phyloP scores from a whole-genome alignment of 2,113 vertebrate genomes.

The Notothenia coriiceps region DNA sequence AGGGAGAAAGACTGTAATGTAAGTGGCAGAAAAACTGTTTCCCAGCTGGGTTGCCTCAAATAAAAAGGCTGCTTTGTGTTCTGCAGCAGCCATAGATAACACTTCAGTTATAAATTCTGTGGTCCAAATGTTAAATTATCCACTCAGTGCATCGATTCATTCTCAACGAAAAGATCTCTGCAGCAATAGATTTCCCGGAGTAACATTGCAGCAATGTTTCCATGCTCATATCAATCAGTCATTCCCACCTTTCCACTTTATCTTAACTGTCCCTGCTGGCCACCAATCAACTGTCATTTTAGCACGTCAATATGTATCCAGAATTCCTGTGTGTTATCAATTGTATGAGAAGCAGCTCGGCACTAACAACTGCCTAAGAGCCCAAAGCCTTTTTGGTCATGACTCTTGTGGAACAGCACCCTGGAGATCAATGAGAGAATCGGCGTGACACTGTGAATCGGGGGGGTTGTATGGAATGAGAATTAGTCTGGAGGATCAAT shows the following conservation, averaged over 20 bases:
- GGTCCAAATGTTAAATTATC: constrained; percentile 15
- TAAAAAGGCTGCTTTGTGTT: constrained; percentile 12
- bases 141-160: constrained; percentile 7
- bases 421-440: constrained; percentile 66
- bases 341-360: not conserved
- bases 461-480: constrained; percentile 46
- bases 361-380: not conserved
- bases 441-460: constrained; percentile 25
- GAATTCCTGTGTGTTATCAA: constrained; percentile 4
- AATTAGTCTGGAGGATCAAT: constrained; percentile 66
- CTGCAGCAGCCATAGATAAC: constrained; percentile 28
- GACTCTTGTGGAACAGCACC: constrained; percentile 35
- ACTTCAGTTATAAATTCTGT: constrained; percentile 9
- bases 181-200: not conserved
- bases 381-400: constrained; percentile 1
- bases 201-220: not conserved
- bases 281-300: constrained; percentile 21
- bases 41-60: not conserved
- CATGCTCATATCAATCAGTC: constrained; percentile 24
- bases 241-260: not conserved
- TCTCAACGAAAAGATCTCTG: not conserved
- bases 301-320: not conserved
- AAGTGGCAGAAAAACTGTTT: not conserved
- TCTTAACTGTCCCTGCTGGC: constrained; percentile 3
- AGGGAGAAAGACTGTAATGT: constrained; percentile 2